Percentiles rank a stretch among this genome's conserved stretches.
Conservation (phyloP, 64 coral and sea anemone species). For the Cladopsammia gracilis region DNA sequence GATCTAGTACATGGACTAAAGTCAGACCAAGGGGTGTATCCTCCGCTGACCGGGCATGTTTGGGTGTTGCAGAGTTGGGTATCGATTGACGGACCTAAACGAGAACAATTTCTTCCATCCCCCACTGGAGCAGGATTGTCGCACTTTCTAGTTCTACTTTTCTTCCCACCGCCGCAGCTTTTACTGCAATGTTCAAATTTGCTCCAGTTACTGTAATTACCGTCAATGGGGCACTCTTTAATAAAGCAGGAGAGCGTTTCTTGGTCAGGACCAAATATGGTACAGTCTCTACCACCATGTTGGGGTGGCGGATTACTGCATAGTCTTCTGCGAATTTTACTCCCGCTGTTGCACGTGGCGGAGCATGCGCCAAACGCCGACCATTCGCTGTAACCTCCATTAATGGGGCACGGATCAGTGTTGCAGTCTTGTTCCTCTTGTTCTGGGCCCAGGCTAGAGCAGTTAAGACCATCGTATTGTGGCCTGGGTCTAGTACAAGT, state of each 20-base stretch:
- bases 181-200: conserved; percentile 65
- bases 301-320: conserved; percentile 73
- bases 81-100: conserved; percentile 56
- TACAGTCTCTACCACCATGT: conserved; percentile 82
- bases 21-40: conserved; percentile 75
- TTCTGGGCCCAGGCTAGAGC: conserved; percentile 50
- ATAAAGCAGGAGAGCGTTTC: conserved; percentile 58
- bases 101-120: conserved; percentile 82
- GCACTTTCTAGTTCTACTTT: conserved; percentile 72
- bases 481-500: conserved; percentile 68
- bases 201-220: conserved; percentile 87
- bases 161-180: conserved; percentile 77
- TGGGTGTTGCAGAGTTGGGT: conserved; percentile 61
- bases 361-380: conserved; percentile 80
- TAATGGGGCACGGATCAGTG: conserved; percentile 68
- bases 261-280: conserved; percentile 1
- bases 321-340: conserved; percentile 55
- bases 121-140: conserved; percentile 69
- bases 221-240: conserved; percentile 84
- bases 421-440: conserved; percentile 64
- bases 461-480: conserved; percentile 78
- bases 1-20: conserved; percentile 75
- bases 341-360: conserved; percentile 67
- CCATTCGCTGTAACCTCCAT: conserved; percentile 90
- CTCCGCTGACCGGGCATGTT: conserved; percentile 78